phyloP scores from a whole-genome alignment of 1,140 invertebrate species.

The Pseudomyrmex flavicornis region DNA sequence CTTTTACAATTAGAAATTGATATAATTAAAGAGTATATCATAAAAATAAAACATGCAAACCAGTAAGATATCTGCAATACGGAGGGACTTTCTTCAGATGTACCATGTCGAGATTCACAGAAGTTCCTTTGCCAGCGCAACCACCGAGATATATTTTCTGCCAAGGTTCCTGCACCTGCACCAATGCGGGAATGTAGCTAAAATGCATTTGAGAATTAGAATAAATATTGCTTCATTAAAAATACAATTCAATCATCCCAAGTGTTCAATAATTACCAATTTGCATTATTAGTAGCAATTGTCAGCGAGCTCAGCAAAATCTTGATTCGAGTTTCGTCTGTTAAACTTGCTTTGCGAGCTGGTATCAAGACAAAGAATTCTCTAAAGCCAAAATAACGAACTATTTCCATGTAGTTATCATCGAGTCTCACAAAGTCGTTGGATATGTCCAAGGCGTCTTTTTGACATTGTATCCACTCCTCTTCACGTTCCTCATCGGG shows the following conservation, averaged over 20 bases:
- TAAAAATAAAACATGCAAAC: slow-evolving; percentile 74
- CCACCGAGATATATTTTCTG: slow-evolving; percentile 94
- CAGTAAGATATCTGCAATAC: slow-evolving; percentile 93
- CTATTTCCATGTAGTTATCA: slow-evolving; percentile 86
- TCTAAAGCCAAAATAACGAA: slow-evolving; percentile 92
- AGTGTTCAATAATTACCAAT: slow-evolving; percentile 85
- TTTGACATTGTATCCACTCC: slow-evolving; percentile 79
- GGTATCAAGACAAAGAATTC: slow-evolving; percentile 93
- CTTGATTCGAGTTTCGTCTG: slow-evolving; percentile 93
- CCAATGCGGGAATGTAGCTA: slow-evolving; percentile 93
- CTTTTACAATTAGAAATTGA: neutral
- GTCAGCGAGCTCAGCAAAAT: slow-evolving; percentile 93
- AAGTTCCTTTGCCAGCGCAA: slow-evolving; percentile 90
- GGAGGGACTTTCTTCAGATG: slow-evolving; percentile 93
- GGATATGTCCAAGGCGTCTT: slow-evolving; percentile 76
- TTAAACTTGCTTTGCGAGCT: slow-evolving; percentile 86
- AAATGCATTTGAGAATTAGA: slow-evolving; percentile 71
- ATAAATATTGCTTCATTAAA: slow-evolving; percentile 6
- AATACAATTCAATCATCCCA: neutral
- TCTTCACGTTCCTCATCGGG: slow-evolving; percentile 77
- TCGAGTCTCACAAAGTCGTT: slow-evolving; percentile 89
- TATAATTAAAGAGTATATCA: neutral
- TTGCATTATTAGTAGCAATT: slow-evolving; percentile 93
- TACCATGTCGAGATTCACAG: slow-evolving; percentile 94
- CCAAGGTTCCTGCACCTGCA: slow-evolving; percentile 93